These are phyloP conservation scores for Circaetus gallicus DNA, from an alignment of 2,113 vertebrate species.

Conservation along the genomic window DNA sequence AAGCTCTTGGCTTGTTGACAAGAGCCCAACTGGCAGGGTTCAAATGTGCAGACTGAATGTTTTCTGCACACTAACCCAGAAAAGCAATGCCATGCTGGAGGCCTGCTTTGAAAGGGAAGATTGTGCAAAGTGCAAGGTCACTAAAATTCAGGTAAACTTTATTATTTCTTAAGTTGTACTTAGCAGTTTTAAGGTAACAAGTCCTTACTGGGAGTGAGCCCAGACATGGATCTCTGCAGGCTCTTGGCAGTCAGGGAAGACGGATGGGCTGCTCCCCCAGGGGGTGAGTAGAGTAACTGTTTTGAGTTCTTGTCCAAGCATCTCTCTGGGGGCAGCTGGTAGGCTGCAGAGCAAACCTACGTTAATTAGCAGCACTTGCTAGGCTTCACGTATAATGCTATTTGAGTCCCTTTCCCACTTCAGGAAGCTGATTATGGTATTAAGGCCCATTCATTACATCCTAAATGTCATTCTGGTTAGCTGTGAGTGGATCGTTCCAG, in stretches of 20 bases:
- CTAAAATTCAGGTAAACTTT: background rate
- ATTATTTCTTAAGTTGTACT: background rate
- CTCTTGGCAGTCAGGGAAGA: background rate
- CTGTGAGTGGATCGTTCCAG: background rate
- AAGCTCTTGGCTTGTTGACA: background rate
- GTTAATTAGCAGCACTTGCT: background rate
- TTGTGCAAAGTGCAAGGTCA: background rate
- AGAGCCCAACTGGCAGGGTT: background rate
- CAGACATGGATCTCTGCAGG: background rate
- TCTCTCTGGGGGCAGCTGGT: background rate
- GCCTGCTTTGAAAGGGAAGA: background rate
- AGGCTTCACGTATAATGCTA: background rate
- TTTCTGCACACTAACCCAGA: background rate
- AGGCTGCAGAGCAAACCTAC: background rate
- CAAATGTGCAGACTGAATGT: background rate
- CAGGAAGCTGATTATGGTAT: background rate
- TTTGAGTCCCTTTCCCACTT: background rate
- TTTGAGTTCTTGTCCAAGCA: background rate
- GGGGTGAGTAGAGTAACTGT: background rate
- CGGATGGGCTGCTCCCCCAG: background rate
- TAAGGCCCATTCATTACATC: background rate
- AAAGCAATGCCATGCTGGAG: background rate
- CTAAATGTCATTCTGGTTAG: background rate
- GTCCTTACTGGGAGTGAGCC: rapidly evolving
- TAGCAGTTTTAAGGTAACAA: background rate